Evolutionary conservation across 1,140 invertebrate species (phyloP).

Genomic region (Tetramorium simillimum): DNA sequence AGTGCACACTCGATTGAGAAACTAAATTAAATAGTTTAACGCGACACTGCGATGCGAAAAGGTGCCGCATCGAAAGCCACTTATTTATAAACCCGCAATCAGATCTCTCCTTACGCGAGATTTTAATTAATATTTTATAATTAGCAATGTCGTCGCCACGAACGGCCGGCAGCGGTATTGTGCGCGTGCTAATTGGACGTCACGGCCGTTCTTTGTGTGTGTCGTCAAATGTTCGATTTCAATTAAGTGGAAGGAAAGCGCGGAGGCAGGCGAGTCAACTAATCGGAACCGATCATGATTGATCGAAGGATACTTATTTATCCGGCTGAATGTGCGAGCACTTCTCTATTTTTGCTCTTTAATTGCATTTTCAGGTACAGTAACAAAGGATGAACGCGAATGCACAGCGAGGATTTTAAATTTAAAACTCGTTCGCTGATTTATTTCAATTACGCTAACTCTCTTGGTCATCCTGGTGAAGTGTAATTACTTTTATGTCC

Average conservation of each 20-base stretch:
- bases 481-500: constrained; percentile 52
- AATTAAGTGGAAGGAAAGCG: constrained; percentile 48
- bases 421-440: constrained; percentile 50
- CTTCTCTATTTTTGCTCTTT: background rate
- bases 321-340: background rate
- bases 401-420: constrained; percentile 32
- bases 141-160: constrained; percentile 70
- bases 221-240: constrained; percentile 50
- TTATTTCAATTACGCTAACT: constrained; percentile 56
- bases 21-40: constrained; percentile 32
- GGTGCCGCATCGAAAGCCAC: constrained; percentile 42
- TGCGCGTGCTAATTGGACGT: constrained; percentile 56
- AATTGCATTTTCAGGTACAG: background rate
- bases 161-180: constrained; percentile 28
- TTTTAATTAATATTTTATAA: constrained; percentile 81
- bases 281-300: constrained; percentile 44
- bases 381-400: background rate
- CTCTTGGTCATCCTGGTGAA: constrained; percentile 37
- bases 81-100: constrained; percentile 76
- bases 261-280: background rate
- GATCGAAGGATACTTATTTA: constrained; percentile 36
- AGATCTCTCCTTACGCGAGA: constrained; percentile 69
- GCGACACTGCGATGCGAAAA: constrained; percentile 15
- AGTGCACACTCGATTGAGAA: background rate
- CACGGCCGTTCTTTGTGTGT: constrained; percentile 46